A percentile compares a stretch with the other conserved stretches of the same genome.
Evolutionary conservation across 2,113 vertebrate genomes (phyloP).

Genomic region (Macquaria ambigua): DNA sequence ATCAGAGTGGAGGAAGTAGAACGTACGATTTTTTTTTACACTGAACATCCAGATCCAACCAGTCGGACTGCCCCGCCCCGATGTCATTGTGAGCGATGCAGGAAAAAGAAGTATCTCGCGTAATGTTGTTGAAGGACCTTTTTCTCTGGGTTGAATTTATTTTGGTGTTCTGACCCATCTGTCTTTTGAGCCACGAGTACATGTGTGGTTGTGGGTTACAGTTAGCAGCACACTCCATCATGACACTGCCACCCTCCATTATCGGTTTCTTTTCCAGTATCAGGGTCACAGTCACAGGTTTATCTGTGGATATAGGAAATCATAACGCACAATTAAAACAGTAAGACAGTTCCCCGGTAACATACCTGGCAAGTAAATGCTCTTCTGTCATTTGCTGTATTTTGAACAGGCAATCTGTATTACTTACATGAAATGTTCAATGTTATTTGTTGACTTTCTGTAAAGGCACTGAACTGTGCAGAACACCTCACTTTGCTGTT

Average conservation of each 20-base stretch:
- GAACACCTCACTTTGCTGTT: constrained; percentile 41
- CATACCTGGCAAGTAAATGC: not conserved
- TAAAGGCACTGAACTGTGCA: constrained; percentile 17
- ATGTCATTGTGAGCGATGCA: constrained; percentile 54
- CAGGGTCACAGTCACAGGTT: constrained; percentile 54
- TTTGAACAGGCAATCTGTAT: not conserved
- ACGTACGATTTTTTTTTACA: constrained; percentile 43
- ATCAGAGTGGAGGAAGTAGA: not conserved
- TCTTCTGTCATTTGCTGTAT: not conserved
- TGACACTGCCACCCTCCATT: constrained; percentile 32
- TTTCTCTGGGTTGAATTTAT: constrained; percentile 13
- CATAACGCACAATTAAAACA: not conserved
- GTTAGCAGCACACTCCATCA: constrained; percentile 38
- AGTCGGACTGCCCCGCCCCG: constrained; percentile 32
- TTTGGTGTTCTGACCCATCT: not conserved
- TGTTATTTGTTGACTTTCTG: constrained; percentile 19
- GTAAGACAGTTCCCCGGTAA: not conserved
- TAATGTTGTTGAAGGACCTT: constrained; percentile 34
- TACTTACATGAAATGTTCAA: constrained; percentile 63
- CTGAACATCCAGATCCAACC: constrained; percentile 54
- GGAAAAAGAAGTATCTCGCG: constrained; percentile 41
- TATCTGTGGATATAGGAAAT: constrained; percentile 41
- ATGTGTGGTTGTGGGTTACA: constrained; percentile 42
- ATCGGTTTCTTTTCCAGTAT: not conserved
- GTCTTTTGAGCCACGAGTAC: constrained; percentile 55